phyloP scores from a whole-genome alignment of 2,888 invertebrate species.

The Eupithecia insigniata region DNA sequence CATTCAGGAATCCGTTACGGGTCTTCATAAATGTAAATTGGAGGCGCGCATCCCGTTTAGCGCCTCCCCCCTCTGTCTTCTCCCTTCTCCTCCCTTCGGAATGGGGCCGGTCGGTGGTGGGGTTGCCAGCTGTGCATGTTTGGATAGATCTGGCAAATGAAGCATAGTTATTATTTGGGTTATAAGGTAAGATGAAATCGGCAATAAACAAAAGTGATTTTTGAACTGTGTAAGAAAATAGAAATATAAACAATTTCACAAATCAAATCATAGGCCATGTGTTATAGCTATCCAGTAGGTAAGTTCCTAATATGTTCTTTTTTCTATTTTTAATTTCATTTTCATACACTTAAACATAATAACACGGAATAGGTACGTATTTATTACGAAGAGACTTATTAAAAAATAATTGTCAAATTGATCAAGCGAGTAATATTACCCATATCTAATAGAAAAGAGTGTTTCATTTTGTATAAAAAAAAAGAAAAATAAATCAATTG shows the following conservation, averaged over 20 bases:
- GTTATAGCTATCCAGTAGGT: neutral
- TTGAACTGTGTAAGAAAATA: neutral
- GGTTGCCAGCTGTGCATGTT: slow-evolving; percentile 30
- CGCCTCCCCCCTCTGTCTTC: slow-evolving; percentile 50
- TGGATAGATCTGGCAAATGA: slow-evolving; percentile 23
- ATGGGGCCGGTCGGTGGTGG: slow-evolving; percentile 33
- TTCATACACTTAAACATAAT: too few species aligned
- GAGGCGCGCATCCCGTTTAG: slow-evolving; percentile 81
- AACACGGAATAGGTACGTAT: neutral
- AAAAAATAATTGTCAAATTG: neutral
- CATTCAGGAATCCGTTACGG: slow-evolving; percentile 79
- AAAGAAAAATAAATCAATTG: neutral
- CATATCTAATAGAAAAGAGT: too few species aligned
- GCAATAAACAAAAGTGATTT: neutral
- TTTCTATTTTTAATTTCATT: too few species aligned
- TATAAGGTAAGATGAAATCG: neutral
- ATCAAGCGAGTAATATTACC: too few species aligned
- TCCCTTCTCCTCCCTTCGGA: slow-evolving; percentile 39
- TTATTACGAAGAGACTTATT: neutral
- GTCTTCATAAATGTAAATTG: slow-evolving; percentile 84
- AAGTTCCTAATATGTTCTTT: too few species aligned
- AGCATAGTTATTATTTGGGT: neutral
- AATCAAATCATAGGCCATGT: neutral
- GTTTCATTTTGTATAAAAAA: neutral
- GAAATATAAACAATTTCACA: neutral